phyloP scores from a whole-genome alignment of 2,888 invertebrate genomes.

The Apamea epomidion region DNA sequence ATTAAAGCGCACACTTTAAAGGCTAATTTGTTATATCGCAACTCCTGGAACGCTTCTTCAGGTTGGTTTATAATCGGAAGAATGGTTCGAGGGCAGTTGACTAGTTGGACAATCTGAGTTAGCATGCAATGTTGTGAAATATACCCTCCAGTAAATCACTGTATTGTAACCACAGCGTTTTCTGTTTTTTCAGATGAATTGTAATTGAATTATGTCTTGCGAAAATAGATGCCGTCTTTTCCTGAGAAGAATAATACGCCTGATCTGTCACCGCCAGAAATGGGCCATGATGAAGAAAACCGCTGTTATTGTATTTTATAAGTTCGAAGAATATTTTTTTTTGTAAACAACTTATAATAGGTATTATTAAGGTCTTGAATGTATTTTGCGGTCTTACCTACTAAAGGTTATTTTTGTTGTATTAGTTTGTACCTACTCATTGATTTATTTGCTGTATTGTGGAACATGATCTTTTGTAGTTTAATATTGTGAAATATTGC shows the following conservation, averaged over 20 bases:
- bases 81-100: background rate
- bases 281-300: background rate
- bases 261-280: conserved; percentile 42
- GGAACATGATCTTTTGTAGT: conserved; percentile 54
- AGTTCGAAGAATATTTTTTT: conserved; percentile 26
- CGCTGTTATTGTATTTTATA: conserved; percentile 33
- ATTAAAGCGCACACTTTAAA: background rate
- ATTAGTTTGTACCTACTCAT: background rate
- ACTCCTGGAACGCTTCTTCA: background rate
- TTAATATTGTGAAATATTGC: conserved; percentile 12
- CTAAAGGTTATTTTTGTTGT: background rate
- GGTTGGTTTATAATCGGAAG: background rate
- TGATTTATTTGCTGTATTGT: conserved; percentile 24
- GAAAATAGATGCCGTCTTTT: conserved; percentile 7
- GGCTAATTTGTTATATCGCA: background rate
- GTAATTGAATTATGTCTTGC: background rate
- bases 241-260: conserved; percentile 21
- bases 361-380: conserved; percentile 20
- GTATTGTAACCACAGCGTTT: background rate
- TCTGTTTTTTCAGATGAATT: conserved; percentile 33
- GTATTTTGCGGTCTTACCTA: conserved; percentile 34
- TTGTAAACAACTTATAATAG: conserved; percentile 28
- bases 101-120: background rate
- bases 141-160: background rate
- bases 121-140: background rate